These are phyloP conservation scores for Sipunculus nudus DNA, from an alignment of 2,888 invertebrate genomes.

Conservation along the genomic window DNA sequence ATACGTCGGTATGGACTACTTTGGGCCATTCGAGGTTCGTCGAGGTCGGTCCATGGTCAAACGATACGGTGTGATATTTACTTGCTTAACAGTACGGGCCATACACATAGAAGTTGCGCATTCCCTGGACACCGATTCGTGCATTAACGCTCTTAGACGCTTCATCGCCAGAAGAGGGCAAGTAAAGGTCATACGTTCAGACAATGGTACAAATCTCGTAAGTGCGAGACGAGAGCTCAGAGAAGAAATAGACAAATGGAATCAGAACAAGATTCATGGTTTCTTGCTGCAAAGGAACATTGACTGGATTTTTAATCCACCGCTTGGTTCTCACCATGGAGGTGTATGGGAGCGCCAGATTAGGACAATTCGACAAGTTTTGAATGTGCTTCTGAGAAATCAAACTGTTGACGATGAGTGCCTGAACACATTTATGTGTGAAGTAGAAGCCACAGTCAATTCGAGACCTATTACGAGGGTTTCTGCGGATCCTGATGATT, in stretches of 20 bases:
- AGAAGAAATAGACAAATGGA: neutral
- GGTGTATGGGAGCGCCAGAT: slow-evolving; percentile 1
- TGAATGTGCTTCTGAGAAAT: neutral
- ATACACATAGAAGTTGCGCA: slow-evolving; percentile 7
- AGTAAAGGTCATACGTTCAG: neutral
- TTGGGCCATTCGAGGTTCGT: slow-evolving; percentile 1
- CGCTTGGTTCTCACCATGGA: slow-evolving; percentile 3
- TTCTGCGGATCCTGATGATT: neutral
- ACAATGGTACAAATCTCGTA: slow-evolving; percentile 4
- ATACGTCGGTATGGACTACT: neutral
- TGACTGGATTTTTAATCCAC: slow-evolving; percentile 7
- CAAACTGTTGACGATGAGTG: neutral
- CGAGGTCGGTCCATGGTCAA: neutral
- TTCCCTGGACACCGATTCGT: slow-evolving; percentile 3
- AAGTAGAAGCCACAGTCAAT: slow-evolving; percentile 4
- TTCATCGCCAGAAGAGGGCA: slow-evolving; percentile 5
- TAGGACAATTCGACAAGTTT: neutral
- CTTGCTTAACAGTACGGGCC: neutral
- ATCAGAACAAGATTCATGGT: neutral
- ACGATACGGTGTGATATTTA: neutral
- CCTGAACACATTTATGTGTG: neutral
- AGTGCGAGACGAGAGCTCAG: neutral
- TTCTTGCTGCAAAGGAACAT: neutral
- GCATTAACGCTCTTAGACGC: slow-evolving; percentile 4
- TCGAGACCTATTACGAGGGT: neutral